Evolutionary conservation across 2,113 vertebrate species (phyloP), one percentile per base, ranked within the genome.

Genomic region (Xiphophorus maculatus): DNA sequence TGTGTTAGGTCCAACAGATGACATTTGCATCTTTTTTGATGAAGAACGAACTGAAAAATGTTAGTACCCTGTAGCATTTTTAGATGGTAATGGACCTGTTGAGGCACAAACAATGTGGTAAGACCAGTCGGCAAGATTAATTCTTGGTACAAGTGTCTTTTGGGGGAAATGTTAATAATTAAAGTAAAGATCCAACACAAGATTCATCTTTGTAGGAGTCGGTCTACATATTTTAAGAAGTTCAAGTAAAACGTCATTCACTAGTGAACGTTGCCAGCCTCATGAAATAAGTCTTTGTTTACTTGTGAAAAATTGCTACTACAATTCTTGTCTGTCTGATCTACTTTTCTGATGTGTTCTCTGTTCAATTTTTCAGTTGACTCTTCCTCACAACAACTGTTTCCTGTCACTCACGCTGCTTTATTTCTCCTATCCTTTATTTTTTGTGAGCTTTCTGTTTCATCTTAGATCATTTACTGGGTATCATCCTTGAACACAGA

Each of bases 211-310:
- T 78, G 25, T n/a, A 30, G 37, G 28, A 65, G 30, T 3, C 54
- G 14, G 51, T 60, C 25, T 74, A n/a, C 66, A 74, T 78, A 76
- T 86, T 80, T 79, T 77, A 75, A 84, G 58, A 19, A 17, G 1
- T 66, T 65, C 61, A 75, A 58, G 63, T 69, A 71, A 74, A 68
- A 69, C 13, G 71, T 69, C 65, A 75, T 82, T 65, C 11, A 65
- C 37, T 84, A 82, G 71, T 80, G 74, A 70, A 17, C 74, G 33
- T 9, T 12, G 74, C 80, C 77, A 77, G 3, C 30, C 70, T 15
- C 65, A 66, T 85, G 73, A 87, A 80, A 83, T 19, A 4, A 35
- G 11, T 63, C 44, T 74, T 75, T 79, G 66, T 84, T 77, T 68
- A 30, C 65, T 71, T 69, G 40, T 63, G 9, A 15, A 71, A 22